Conservation (phyloP, 64 coral and sea anemone genomes). For the Pocillopora verrucosa region DNA sequence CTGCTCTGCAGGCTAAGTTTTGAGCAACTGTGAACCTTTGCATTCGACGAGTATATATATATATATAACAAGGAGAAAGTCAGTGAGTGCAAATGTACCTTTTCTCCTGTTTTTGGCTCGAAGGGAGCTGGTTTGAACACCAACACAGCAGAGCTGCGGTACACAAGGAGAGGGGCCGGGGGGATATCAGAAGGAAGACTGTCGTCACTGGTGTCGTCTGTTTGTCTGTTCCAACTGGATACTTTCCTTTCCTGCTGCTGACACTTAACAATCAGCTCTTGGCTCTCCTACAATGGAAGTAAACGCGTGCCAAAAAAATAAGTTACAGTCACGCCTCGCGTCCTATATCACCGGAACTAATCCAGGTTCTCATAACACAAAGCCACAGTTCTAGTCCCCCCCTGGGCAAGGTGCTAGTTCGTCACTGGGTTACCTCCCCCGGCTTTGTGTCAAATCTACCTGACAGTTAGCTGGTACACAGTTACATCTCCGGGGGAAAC, state of each 20-base stretch:
- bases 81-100: slow-evolving; percentile 16
- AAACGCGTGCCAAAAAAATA: neutral
- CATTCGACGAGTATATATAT: no score
- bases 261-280: slow-evolving; percentile 82
- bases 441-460: no score
- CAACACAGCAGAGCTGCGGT: slow-evolving; percentile 75
- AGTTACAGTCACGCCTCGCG: neutral
- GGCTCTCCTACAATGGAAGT: slow-evolving; percentile 73
- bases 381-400: no score
- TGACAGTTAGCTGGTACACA: no score
- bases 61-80: no score
- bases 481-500: no score
- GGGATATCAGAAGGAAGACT: slow-evolving; percentile 53
- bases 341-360: no score
- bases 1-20: no score
- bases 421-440: no score
- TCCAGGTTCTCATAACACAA: no score
- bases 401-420: no score
- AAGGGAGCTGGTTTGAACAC: slow-evolving; percentile 81
- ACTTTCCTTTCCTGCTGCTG: slow-evolving; percentile 81
- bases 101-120: slow-evolving; percentile 50
- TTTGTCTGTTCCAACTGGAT: slow-evolving; percentile 49
- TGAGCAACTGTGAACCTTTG: no score
- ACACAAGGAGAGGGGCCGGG: slow-evolving; percentile 66
- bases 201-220: slow-evolving; percentile 8